phyloP scores from a whole-genome alignment of 2,797 vertebrate species.

The Sitta carolinensis region DNA sequence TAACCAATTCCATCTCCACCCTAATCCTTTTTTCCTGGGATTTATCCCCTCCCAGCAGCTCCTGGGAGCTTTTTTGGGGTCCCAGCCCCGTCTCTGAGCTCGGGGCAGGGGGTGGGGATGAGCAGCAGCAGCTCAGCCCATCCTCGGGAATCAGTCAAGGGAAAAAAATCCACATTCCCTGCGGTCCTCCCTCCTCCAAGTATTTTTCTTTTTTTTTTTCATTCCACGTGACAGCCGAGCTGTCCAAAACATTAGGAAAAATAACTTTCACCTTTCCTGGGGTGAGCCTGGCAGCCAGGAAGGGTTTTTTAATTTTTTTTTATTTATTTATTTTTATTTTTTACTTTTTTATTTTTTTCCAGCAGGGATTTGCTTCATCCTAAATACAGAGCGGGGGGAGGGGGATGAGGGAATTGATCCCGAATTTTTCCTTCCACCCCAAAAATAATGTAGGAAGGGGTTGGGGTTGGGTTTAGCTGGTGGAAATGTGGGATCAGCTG shows the following conservation, averaged over 20 bases:
- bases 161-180: background rate
- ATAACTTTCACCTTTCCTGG: background rate
- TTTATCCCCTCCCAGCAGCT: background rate
- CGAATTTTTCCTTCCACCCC: rapidly evolving
- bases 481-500: too few relatives aligned
- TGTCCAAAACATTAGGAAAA: background rate
- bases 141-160: background rate
- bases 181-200: too few relatives aligned
- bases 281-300: background rate
- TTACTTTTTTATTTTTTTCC: background rate
- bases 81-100: rapidly evolving
- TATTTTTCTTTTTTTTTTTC: too few relatives aligned
- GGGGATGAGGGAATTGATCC: background rate
- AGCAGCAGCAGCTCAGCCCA: background rate
- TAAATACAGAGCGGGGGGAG: rapidly evolving
- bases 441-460: rapidly evolving
- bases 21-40: background rate
- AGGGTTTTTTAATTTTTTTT: background rate
- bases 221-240: background rate
- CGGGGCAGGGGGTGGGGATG: background rate
- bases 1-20: too few relatives aligned
- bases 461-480: background rate
- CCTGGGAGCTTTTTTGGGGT: background rate
- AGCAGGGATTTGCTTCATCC: background rate
- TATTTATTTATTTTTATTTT: too few relatives aligned